Evolutionary conservation across 2,888 invertebrate species (phyloP), one percentile per base, ranked within the genome.

Genomic region (Xestobium rufovillosum): DNA sequence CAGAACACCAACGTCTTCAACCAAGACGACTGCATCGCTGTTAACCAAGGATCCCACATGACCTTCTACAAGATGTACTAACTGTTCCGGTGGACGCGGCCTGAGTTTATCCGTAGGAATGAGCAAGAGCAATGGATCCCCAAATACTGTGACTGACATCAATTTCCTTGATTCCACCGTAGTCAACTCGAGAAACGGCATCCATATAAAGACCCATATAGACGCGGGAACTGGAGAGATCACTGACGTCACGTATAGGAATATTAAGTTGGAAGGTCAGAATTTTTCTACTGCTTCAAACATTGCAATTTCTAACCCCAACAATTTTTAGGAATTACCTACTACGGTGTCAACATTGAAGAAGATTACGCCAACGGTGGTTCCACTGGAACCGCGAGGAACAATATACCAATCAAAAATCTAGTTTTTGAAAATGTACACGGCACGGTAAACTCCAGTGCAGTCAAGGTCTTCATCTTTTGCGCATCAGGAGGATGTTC

Each of bases 21-120:
- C 17, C 49, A 49, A 38, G 49, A 49, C 25, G 47, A 49, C 16
- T 49, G 48, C 16, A 41, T 47, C 9, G 44, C 43, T 19, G 38
- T 49, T 3, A 49, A 49, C 23, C 40, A 47, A 23, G 47, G 45
- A 2, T 35, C 33, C 12, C 34, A 45, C 34, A 32, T 37, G 11
- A 14, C 36, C 11, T 39, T 49, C 31, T 11, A 14, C 11, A 15
- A 47, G 17, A 34, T 34, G n/a, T n/a, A n/a, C n/a, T n/a, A n/a
- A n/a, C 8, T 49, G 49, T 23, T 36, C 28, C 10, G 47, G 49
- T 8, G 47, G 49, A 4, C 49, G 47, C 27, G 49, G 45, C 14
- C 30, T 49, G 1, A 45, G 44, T 34, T 36, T 49, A 16, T 47
- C 47, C 2, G 41, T 45, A 11, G 49, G 47, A 3, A 31, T 38